Conservation (phyloP, 2,888 invertebrate species). For the Stenodema calcarata region DNA sequence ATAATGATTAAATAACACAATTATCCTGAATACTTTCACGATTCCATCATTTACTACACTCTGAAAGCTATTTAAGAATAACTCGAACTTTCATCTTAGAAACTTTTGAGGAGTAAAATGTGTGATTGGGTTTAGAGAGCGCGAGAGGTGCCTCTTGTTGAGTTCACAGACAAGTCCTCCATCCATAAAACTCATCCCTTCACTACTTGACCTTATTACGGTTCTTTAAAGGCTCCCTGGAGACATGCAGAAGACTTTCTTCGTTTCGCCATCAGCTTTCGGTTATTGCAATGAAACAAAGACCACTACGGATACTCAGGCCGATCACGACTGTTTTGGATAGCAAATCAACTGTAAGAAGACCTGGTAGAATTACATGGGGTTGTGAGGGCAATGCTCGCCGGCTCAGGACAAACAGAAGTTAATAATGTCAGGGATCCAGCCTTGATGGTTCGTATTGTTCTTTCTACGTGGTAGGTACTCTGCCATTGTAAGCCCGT, state of each 20-base stretch:
- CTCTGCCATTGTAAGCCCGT: neutral
- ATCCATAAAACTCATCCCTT: neutral
- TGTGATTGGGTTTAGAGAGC: neutral
- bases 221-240: neutral
- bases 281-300: too few relatives aligned
- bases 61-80: too few relatives aligned
- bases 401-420: neutral
- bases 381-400: slow-evolving; percentile 8
- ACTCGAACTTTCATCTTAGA: too few relatives aligned
- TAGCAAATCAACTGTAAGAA: too few relatives aligned
- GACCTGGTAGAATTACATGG: neutral
- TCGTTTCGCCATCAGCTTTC: neutral
- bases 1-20: too few relatives aligned
- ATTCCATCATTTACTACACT: too few relatives aligned
- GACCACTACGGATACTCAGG: too few relatives aligned
- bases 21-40: too few relatives aligned
- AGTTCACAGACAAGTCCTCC: neutral
- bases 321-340: too few relatives aligned
- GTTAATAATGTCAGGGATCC: slow-evolving; percentile 32
- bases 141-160: neutral
- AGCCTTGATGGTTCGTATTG: slow-evolving; percentile 27
- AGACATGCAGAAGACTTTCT: neutral
- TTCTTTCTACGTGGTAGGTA: neutral
- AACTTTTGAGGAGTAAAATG: too few relatives aligned
- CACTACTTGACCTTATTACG: neutral